Percentiles rank a stretch among this genome's conserved stretches.
phyloP scores from a whole-genome alignment of 2,888 invertebrate genomes.

The Masnerella sp. region DNA sequence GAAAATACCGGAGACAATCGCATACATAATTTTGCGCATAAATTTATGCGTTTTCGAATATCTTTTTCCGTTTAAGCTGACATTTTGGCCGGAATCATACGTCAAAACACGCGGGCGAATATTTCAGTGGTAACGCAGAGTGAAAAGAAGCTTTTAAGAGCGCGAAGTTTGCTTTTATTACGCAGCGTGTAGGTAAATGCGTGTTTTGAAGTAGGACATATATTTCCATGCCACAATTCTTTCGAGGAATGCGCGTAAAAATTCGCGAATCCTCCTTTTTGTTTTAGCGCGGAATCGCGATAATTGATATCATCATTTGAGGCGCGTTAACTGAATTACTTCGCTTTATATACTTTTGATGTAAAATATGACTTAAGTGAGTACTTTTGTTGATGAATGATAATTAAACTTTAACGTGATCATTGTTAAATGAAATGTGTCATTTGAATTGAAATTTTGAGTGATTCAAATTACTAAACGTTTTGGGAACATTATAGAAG shows the following conservation, averaged over 20 bases:
- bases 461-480: too few relatives aligned
- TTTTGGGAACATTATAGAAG: too few relatives aligned
- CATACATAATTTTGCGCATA: too few relatives aligned
- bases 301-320: constrained; percentile 11
- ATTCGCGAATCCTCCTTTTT: constrained; percentile 21
- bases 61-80: constrained; percentile 20
- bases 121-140: constrained; percentile 36
- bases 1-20: too few relatives aligned
- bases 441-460: too few relatives aligned
- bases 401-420: too few relatives aligned
- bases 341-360: too few relatives aligned
- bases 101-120: constrained; percentile 32
- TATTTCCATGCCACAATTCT: constrained; percentile 30
- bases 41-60: too few relatives aligned
- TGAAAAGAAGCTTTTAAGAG: constrained; percentile 56
- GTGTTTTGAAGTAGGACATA: constrained; percentile 47
- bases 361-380: too few relatives aligned
- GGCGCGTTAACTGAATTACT: neutral
- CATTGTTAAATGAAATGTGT: too few relatives aligned
- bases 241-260: neutral
- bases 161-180: constrained; percentile 50
- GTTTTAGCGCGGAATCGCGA: constrained; percentile 3
- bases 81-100: constrained; percentile 27
- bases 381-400: too few relatives aligned
- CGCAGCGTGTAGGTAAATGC: constrained; percentile 44